Base-by-base conservation (phyloP, 2,113 vertebrate species). In the Sialia sialis region DNA sequence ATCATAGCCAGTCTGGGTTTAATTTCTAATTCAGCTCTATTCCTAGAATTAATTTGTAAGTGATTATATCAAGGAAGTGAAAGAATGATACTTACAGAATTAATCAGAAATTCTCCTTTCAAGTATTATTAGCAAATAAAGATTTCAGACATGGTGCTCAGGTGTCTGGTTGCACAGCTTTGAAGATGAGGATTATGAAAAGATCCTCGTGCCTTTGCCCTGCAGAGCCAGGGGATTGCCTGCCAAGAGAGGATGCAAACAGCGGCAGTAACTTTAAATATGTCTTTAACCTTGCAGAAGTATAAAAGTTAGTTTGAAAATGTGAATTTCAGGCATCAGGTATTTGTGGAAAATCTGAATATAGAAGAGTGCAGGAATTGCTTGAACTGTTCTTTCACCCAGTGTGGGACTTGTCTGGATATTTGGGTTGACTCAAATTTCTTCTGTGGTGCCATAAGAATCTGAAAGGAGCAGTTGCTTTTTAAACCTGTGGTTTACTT, bases 81-180 rank as follows among this genome's bases (percentile, higher is more conserved):
- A 78, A 88, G 32, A 30, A 68, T 72, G 27, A 30, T 60, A 25
- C 38, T 51, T 60, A 6, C 0, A 60, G 41, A 87, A 82, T 75
- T 87, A 66, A 82, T 82, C 17, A 59, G 25, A 78, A 83, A 27
- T 73, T 85, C 15, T 87, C 23, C 63, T 81, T 82, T 68, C 52
- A 73, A 51, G 9, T 51, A 23, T 22, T 64, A 52, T 55, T 85
- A 51, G 21, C n/a, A 83, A 83, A 83, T 75, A 51, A 67, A 55
- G 41, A 68, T 85, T 90, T 76, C 10, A 9, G 38, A 15, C 10
- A 1, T 36, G 25, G 23, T 78, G 43, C 43, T 86, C 13, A 34
- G 38, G 21, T 63, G 20, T 23, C 55, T 58, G 23, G 12, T 30
- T 49, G 36, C 39, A 27, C 9, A 49, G 18, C 32, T 88, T 59